Conservation (phyloP, 2,888 invertebrate species). For the Hypolimnas misippus region DNA sequence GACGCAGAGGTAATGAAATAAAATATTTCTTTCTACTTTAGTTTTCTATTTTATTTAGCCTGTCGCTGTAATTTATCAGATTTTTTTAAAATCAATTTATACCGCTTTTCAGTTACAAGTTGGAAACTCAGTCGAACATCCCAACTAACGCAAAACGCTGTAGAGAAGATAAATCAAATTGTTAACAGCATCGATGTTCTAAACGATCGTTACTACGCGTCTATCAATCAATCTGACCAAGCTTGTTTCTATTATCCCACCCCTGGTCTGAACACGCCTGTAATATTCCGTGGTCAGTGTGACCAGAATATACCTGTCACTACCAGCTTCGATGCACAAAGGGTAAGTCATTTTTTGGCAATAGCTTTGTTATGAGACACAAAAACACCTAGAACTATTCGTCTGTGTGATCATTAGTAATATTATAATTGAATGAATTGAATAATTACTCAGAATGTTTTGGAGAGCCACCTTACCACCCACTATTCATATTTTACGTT, state of each 20-base stretch:
- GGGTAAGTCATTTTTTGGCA: no score
- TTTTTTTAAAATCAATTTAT: no score
- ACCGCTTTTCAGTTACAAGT: slow-evolving; percentile 58
- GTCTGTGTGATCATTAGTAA: no score
- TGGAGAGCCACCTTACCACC: no score
- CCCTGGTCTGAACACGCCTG: slow-evolving; percentile 48
- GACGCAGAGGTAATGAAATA: slow-evolving; percentile 61
- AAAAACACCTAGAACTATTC: no score
- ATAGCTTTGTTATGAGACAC: no score
- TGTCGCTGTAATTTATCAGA: no score
- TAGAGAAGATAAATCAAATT: slow-evolving; percentile 37
- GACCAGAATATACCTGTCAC: slow-evolving; percentile 63
- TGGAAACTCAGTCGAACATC: slow-evolving; percentile 50
- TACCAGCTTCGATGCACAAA: slow-evolving; percentile 48
- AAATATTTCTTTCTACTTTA: no score
- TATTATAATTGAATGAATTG: no score
- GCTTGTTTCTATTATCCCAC: slow-evolving; percentile 68
- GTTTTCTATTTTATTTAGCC: no score
- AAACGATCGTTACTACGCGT: slow-evolving; percentile 55
- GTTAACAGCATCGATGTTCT: slow-evolving; percentile 53
- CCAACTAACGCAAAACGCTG: slow-evolving; percentile 36
- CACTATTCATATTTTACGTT: no score
- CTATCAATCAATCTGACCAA: slow-evolving; percentile 53
- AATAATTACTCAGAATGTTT: no score
- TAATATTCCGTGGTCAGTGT: slow-evolving; percentile 62